Conservation (phyloP, 2,113 vertebrate genomes). For the Sus scrofa region T2T-Sscrofa CM000830.6:63720001-63720500, state of each 20-base stretch:
- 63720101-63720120: not conserved
- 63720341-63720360: not conserved
- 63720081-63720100: not conserved
- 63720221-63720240: not conserved
- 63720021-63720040: not conserved
- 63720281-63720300: not conserved
- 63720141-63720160: not conserved
- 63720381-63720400: no score
- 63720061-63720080: not conserved
- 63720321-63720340: not conserved
- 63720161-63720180: not conserved
- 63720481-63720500: no score
- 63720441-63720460: no score
- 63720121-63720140: constrained; percentile 1
- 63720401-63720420: no score
- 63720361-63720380: no score
- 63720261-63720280: not conserved
- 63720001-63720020: not conserved
- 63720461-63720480: no score
- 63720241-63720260: not conserved
- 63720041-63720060: not conserved
- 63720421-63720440: no score
- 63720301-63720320: not conserved
- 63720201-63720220: not conserved
- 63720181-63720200: not conserved